Evolutionary conservation across 2,888 invertebrate genomes (phyloP), one percentile per base, ranked within the genome.

Genomic region (Polyommatus iphigenia): DNA sequence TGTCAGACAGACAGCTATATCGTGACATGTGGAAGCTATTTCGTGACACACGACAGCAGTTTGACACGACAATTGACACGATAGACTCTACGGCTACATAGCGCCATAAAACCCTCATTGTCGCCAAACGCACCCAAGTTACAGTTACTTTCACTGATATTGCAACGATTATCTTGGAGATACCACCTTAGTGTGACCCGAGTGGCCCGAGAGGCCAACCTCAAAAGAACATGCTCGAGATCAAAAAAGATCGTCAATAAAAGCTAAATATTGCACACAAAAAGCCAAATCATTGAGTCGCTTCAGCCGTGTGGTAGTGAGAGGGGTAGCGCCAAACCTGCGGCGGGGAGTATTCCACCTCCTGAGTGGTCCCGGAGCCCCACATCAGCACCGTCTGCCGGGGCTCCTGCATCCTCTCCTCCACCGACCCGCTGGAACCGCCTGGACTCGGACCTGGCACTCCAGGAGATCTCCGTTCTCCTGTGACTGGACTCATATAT

Each of bases 321-420:
- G 93, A 91, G 78, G 92, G 92, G 87, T 94, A 94, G 81, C 94
- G 91, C 94, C 94, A 94, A 90, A 93, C 93, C 93, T 94, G 94
- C 2, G 94, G 93, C 41, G 94, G 93, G 76, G 93, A 93, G 85
- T 93, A 94, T 80, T 93, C 93, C 83, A 91, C 91, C 79, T 93
- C 93, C 80, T 92, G 93, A 83, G 94, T 89, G 1, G 91, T 81
- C 3, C 91, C 94, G 80, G 96, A 95, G 32, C 98, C 98, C 98
- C 98, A 98, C 98, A 98, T 98, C 71, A 98, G 95, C 78, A 98
- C 98, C 15, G 98, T 98, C 90, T 98, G 98, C 72, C 98, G 94
- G 0, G 97, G 96, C 82, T 96, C 96, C 78, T 90, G 89, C 88
- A 91, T 86, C 79, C 92, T 83, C 59, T 93, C 93, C 81, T 92